Percentiles rank a stretch among this genome's conserved stretches.
These are phyloP conservation scores for Helarctos malayanus DNA, from an alignment of 2,797 vertebrate genomes.

Conservation along the genomic window DNA sequence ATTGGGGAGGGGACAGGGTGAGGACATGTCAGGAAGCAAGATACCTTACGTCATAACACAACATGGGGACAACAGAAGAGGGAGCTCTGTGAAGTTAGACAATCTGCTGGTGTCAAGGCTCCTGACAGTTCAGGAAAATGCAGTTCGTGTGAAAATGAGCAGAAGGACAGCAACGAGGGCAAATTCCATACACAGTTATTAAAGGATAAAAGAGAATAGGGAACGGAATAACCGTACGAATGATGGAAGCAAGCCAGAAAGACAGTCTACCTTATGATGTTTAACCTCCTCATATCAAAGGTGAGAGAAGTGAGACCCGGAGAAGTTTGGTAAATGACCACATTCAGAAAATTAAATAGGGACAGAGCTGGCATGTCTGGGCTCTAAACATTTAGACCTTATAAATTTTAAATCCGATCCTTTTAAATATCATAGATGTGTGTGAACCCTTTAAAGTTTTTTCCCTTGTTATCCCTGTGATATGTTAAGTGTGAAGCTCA, in stretches of 20 bases:
- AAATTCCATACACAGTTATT: neutral
- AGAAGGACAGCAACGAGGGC: neutral
- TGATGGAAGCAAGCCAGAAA: neutral
- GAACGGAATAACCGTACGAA: neutral
- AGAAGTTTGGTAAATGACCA: neutral
- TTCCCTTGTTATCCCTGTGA: neutral
- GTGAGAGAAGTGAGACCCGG: neutral
- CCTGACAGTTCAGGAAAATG: neutral
- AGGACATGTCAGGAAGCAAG: neutral
- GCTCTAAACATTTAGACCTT: neutral
- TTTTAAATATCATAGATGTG: neutral
- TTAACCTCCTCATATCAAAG: neutral
- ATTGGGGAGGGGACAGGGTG: no score
- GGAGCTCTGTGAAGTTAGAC: neutral
- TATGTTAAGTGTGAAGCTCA: neutral
- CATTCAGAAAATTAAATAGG: neutral
- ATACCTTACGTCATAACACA: neutral
- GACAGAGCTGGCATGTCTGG: neutral
- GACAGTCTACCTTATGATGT: neutral
- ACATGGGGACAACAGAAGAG: neutral
- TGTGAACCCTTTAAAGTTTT: neutral
- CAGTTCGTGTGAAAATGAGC: neutral
- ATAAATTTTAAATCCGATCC: neutral
- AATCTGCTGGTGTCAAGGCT: neutral
- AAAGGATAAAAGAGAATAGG: neutral